Evolutionary conservation across 1,140 invertebrate genomes (phyloP), one percentile per base, ranked within the genome.

Genomic region (Eriocheir sinensis): DNA sequence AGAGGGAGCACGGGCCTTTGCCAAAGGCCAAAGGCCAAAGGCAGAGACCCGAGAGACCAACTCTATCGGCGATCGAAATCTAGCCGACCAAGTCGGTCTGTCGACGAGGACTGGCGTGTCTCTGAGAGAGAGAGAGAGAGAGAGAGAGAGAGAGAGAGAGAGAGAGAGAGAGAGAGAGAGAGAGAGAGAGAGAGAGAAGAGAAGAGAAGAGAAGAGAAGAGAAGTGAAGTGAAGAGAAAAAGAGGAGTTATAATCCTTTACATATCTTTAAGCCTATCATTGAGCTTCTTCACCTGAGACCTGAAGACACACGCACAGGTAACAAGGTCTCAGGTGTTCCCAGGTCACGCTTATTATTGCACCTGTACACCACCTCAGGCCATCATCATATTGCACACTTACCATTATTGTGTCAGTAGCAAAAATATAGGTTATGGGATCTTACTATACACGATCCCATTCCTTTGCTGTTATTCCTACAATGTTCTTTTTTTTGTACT

Each of bases 121-220:
- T n/a, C 81, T 85, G 81, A 85, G 48, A 91, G 36, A 91, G 90
- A 91, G 90, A 91, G 90, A 91, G 90, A 91, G 90, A 91, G 90
- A 91, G 90, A 91, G 90, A 91, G 72, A 91, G 90, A 91, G 90
- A 91, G 90, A 91, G 90, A 91, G 90, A 91, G 90, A 91, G 90
- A 80, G 90, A 91, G 90, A 91, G 90, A 91, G 90, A 91, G 90
- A 91, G 90, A 91, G 90, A 91, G 89, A 91, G 89, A 90, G 72
- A 79, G 72, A 80, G 48, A 79, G 72, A 40, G 72, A 91, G 53
- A 79, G 89, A 80, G 90, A 91, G 90, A 91, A 72, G 60, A 48
- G 34, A 48, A 91, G 72, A 79, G 53, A 90, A 48, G 34, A 32
- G 34, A 48, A 90, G 32, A 91, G 36, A 38, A 32, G 34, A n/a